Percentiles rank a stretch among this genome's conserved stretches.
These are phyloP conservation scores for Apamea crenata DNA, from an alignment of 2,888 invertebrate genomes.

Conservation along the genomic window DNA sequence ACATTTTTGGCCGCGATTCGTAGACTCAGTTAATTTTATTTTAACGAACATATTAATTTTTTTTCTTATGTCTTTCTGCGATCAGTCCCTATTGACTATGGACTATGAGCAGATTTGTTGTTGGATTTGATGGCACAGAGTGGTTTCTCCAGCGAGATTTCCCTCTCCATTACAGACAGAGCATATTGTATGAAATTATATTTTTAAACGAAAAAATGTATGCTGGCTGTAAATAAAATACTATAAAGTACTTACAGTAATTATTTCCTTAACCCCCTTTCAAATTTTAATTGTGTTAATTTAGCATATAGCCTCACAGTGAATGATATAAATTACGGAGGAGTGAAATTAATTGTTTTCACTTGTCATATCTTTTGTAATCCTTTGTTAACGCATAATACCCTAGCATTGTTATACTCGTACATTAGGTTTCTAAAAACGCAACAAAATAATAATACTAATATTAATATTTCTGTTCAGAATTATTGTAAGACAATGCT, in stretches of 20 bases:
- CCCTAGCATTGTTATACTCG: no score
- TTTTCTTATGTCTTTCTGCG: not conserved
- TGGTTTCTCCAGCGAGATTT: not conserved
- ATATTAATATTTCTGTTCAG: not conserved
- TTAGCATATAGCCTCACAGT: conserved; percentile 17
- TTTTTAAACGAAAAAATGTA: not conserved
- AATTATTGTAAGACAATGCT: not conserved
- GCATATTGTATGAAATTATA: not conserved
- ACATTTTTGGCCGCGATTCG: conserved; percentile 35
- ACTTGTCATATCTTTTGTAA: conserved; percentile 10
- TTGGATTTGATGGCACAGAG: not conserved
- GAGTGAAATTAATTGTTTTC: conserved; percentile 40
- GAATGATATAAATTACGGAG: conserved; percentile 19
- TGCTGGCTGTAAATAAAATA: not conserved
- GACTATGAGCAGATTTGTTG: not conserved
- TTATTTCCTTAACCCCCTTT: not conserved
- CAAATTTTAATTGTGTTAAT: conserved; percentile 16
- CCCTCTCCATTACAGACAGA: not conserved
- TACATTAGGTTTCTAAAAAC: not conserved
- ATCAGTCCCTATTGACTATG: not conserved
- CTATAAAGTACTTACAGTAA: not conserved
- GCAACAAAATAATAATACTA: not conserved
- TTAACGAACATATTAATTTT: conserved; percentile 1
- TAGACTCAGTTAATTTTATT: conserved; percentile 20
- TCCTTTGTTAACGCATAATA: conserved; percentile 14